Base-by-base conservation (phyloP, 92 coral and sea anemone species). In the Palythoa caribaeorum region DNA sequence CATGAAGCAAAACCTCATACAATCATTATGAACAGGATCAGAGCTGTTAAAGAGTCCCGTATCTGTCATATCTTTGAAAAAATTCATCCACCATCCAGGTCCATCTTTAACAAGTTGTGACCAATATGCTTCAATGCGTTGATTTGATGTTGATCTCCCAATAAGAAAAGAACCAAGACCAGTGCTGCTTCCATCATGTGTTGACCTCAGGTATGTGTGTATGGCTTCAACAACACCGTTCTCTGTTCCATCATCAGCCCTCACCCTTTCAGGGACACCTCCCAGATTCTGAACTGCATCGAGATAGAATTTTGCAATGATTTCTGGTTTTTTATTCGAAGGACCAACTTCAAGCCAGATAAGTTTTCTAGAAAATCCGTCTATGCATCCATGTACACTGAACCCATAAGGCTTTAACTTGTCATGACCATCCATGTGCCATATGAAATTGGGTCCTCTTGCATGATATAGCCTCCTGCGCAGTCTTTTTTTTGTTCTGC, bases 201-300 rank as follows among this genome's bases (percentile, higher is more conserved):
- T 16, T 14, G 90, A 86, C 80, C 93, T 74, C 17, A 86, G 93
- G 76, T 8, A 87, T 15, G 93, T 86, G 76, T 87, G 93, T 5
- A 90, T 17, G 35, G 93, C 93, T 77, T 79, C 90, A 44, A 86
- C 38, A 38, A 80, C 40, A 37, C 93, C 69, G 78, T 86, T 87
- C 76, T 90, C 93, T 44, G 93, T 87, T 28, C 93, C 93, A 80
- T 90, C 85, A 71, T 91, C 91, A 38, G 93, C 81, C 83, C 91
- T 81, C 12, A 91, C 68, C 48, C 76, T 91, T 35, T 80, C 75
- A 0, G 91, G 91, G 35, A 91, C 74, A 4, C 92, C 94, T 50
- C 93, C 91, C 14, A 54, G 54, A 51, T 83, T 87, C 76, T 87
- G 79, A 44, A 16, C 21, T 37, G 90, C 87, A 54, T 63, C 79